phyloP scores from a whole-genome alignment of 2,888 invertebrate genomes.

The Polymixis flavicincta region DNA sequence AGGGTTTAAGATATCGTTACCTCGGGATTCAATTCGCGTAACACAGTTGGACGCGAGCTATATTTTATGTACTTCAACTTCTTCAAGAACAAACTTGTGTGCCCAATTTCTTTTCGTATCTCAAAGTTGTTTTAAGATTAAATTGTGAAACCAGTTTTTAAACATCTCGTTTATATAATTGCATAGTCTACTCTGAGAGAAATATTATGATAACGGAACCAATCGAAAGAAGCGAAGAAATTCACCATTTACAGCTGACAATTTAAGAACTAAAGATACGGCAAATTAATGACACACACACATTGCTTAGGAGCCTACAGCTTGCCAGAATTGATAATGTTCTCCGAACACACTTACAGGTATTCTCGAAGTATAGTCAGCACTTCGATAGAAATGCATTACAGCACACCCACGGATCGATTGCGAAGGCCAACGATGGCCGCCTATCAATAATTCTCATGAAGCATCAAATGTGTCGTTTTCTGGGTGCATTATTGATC shows the following conservation, averaged over 20 bases:
- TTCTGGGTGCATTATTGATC: slow-evolving; percentile 35
- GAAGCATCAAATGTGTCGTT: slow-evolving; percentile 12
- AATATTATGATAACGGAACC: slow-evolving; percentile 34
- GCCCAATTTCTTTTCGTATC: slow-evolving; percentile 36
- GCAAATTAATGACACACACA: background rate
- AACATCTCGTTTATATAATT: slow-evolving; percentile 45
- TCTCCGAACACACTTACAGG: slow-evolving; percentile 8
- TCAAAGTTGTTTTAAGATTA: slow-evolving; percentile 37
- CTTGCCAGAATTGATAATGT: slow-evolving; percentile 14
- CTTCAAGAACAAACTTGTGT: slow-evolving; percentile 50
- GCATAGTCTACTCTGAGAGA: slow-evolving; percentile 14
- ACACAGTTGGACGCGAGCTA: slow-evolving; percentile 59
- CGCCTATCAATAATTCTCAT: slow-evolving; percentile 15
- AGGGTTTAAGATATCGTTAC: slow-evolving; percentile 63
- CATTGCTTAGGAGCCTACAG: background rate
- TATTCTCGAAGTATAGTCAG: slow-evolving; percentile 13
- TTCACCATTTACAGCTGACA: background rate
- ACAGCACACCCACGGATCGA: slow-evolving; percentile 34
- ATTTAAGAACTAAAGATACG: background rate
- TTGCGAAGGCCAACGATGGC: slow-evolving; percentile 22
- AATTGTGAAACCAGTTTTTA: slow-evolving; percentile 40
- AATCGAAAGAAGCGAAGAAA: slow-evolving; percentile 1
- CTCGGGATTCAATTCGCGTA: slow-evolving; percentile 65
- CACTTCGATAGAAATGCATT: slow-evolving; percentile 20
- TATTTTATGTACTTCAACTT: slow-evolving; percentile 66